A percentile compares a stretch with the other conserved stretches of the same genome.
Conservation (phyloP, 2,113 vertebrate genomes). For the Stegostoma tigrinum region DNA sequence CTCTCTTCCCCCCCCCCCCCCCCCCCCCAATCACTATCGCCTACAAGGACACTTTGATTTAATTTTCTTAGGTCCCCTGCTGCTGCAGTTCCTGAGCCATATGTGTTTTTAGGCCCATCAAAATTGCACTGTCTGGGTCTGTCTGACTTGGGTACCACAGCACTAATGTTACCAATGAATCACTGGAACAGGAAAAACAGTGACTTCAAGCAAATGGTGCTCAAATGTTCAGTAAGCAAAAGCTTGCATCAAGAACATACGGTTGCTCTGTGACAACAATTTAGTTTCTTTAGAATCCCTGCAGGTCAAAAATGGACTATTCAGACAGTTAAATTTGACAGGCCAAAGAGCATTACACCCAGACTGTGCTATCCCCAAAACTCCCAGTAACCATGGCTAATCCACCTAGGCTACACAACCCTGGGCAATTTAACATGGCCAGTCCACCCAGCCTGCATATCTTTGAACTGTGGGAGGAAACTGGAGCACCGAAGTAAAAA, state of each 20-base stretch:
- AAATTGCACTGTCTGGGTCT: not conserved
- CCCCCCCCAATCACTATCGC: not conserved
- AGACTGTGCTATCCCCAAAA: no score
- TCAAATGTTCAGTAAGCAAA: not conserved
- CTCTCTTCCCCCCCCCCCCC: no score
- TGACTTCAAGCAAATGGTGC: not conserved
- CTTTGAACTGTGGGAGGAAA: no score
- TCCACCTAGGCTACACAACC: no score
- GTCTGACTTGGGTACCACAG: not conserved
- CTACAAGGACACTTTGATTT: not conserved
- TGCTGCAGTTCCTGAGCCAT: not conserved
- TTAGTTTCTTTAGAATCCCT: not conserved
- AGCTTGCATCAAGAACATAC: not conserved
- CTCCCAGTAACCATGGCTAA: no score
- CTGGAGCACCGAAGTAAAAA: no score
- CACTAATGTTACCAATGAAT: not conserved
- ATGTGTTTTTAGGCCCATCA: no score
- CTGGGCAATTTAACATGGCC: no score
- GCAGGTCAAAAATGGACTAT: no score
- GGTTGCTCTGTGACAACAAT: not conserved
- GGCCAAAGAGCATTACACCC: no score
- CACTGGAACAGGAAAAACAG: not conserved
- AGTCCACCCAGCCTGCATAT: no score
- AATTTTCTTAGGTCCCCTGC: not conserved
- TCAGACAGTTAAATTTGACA: no score